Percentiles rank a stretch among this genome's conserved stretches.
Conservation (phyloP, 2,888 invertebrate genomes). For the Xanthostigma xanthostigma region DNA sequence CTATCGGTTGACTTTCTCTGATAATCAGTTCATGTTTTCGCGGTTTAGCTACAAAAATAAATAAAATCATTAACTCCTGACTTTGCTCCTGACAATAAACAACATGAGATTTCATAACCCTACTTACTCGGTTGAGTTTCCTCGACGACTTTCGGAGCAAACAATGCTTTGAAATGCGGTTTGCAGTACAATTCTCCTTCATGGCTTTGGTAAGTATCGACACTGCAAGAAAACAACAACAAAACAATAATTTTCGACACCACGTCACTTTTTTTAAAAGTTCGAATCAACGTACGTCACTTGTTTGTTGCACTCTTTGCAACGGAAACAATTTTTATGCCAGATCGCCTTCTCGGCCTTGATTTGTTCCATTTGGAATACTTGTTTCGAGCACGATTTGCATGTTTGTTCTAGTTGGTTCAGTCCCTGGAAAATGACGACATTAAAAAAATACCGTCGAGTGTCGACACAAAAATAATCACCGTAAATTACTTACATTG, state of each 20-base stretch:
- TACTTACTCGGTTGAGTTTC: slow-evolving; percentile 49
- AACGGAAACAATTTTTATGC: slow-evolving; percentile 92
- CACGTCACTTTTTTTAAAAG: background rate
- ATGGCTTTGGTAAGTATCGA: slow-evolving; percentile 86
- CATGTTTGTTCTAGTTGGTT: slow-evolving; percentile 45
- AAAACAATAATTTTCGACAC: background rate
- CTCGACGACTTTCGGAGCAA: slow-evolving; percentile 78
- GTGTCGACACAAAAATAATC: background rate
- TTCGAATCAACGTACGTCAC: slow-evolving; percentile 52
- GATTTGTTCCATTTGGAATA: slow-evolving; percentile 93
- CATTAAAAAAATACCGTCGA: slow-evolving; percentile 3
- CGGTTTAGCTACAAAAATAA: slow-evolving; percentile 37
- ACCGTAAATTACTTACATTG: slow-evolving; percentile 34
- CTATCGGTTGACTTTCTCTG: slow-evolving; percentile 79
- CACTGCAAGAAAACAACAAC: slow-evolving; percentile 37
- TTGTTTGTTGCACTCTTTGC: slow-evolving; percentile 82
- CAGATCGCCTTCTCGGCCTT: slow-evolving; percentile 82
- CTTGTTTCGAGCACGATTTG: slow-evolving; percentile 72
- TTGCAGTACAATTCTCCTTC: slow-evolving; percentile 83
- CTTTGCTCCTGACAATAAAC: slow-evolving; percentile 3
- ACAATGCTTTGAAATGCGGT: slow-evolving; percentile 83
- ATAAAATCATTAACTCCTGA: slow-evolving; percentile 1
- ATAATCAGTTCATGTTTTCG: slow-evolving; percentile 79
- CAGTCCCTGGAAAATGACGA: slow-evolving; percentile 24
- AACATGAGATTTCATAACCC: slow-evolving; percentile 13